These are phyloP conservation scores for Mormyrus hasselquistii DNA, from an alignment of 2,797 vertebrate species.

Conservation along the genomic window DNA sequence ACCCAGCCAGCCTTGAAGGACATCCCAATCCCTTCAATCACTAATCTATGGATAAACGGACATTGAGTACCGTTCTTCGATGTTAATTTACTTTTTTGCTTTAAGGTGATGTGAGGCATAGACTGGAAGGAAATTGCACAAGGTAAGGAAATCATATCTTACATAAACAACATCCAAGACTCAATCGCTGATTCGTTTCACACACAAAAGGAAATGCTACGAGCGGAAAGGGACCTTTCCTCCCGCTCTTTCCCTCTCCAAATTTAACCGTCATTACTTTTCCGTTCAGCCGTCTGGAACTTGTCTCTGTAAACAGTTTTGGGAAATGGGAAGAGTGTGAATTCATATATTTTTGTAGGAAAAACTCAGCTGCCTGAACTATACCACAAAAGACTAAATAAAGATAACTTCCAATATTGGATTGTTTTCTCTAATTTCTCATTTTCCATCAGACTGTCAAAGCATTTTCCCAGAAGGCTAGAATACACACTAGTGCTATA, in stretches of 20 bases:
- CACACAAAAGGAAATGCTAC: constrained; percentile 23
- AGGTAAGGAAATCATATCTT: constrained; percentile 44
- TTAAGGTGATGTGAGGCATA: neutral
- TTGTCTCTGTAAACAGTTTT: neutral
- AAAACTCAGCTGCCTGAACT: neutral
- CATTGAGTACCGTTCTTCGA: constrained; percentile 46
- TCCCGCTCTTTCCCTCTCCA: neutral
- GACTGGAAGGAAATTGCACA: constrained; percentile 35
- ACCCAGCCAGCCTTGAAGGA: neutral
- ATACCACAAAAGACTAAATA: neutral
- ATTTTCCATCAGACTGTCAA: constrained; percentile 13
- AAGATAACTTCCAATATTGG: neutral
- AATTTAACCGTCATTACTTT: constrained; percentile 15
- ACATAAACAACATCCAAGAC: constrained; percentile 45
- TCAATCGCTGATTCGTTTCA: constrained; percentile 43
- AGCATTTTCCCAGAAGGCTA: neutral
- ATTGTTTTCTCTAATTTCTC: neutral
- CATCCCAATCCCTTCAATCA: neutral
- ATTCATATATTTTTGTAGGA: constrained; percentile 4
- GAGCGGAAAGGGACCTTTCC: neutral
- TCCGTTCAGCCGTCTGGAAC: constrained; percentile 9
- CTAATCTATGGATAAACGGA: constrained; percentile 48
- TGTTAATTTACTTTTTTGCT: constrained; percentile 34
- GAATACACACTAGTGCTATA: neutral
- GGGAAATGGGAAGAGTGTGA: neutral